These are phyloP conservation scores for Plagodis pulveraria DNA, from an alignment of 2,888 invertebrate species.

Conservation along the genomic window DNA sequence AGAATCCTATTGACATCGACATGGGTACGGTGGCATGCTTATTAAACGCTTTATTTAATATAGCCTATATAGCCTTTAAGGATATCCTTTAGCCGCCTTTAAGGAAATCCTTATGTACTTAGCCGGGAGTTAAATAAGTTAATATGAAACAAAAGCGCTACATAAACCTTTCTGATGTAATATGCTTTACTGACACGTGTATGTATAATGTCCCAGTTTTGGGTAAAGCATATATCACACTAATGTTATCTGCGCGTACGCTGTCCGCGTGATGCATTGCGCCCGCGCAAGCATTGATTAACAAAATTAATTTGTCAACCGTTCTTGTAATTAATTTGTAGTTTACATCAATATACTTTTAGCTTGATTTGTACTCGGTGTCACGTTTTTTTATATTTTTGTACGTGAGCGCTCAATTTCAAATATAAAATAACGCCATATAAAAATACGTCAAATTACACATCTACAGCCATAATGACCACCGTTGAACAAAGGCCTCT, in stretches of 20 bases:
- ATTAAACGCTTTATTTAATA: too few relatives aligned
- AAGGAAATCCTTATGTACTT: too few relatives aligned
- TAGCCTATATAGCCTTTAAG: too few relatives aligned
- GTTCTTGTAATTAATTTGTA: constrained; percentile 64
- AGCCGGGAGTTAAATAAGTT: too few relatives aligned
- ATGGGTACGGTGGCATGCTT: too few relatives aligned
- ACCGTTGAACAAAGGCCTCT: too few relatives aligned
- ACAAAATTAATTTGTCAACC: constrained; percentile 81
- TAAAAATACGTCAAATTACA: too few relatives aligned
- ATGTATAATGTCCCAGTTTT: constrained; percentile 40
- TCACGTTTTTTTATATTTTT: constrained; percentile 18
- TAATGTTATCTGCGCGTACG: constrained; percentile 72
- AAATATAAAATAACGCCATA: not conserved
- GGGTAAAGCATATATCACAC: constrained; percentile 74
- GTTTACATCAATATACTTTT: constrained; percentile 48
- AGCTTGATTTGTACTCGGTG: constrained; percentile 30
- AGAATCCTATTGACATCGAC: too few relatives aligned
- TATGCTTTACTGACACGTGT: constrained; percentile 3
- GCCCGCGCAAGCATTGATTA: constrained; percentile 71
- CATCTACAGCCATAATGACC: too few relatives aligned
- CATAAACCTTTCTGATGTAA: not conserved
- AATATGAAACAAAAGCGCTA: not conserved
- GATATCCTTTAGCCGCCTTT: too few relatives aligned
- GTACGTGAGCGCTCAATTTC: constrained; percentile 10
- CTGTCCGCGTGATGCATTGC: constrained; percentile 80